Conservation (phyloP, 2,797 vertebrate species). For the Crocidura indochinensis region DNA sequence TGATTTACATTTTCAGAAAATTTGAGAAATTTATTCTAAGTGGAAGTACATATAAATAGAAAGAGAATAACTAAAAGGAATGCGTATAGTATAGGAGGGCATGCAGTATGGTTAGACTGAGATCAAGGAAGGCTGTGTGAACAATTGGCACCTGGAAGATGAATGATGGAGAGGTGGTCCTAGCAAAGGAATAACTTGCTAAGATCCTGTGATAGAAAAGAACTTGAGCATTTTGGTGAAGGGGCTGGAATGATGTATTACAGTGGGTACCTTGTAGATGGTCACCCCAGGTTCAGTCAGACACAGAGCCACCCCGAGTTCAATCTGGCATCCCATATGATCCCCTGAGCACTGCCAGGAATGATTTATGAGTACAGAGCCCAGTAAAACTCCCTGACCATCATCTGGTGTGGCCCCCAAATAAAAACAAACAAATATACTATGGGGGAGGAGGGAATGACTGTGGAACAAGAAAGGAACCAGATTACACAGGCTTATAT, state of each 20-base stretch:
- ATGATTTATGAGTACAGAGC: too few species aligned
- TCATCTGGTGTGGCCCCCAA: too few species aligned
- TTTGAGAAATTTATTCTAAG: slow-evolving; percentile 31
- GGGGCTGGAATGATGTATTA: too few species aligned
- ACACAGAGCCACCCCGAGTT: too few species aligned
- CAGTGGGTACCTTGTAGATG: too few species aligned
- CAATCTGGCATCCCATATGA: too few species aligned
- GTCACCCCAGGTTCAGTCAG: too few species aligned
- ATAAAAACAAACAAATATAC: too few species aligned
- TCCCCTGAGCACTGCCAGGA: too few species aligned
- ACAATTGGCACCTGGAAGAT: background rate
- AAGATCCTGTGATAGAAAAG: background rate
- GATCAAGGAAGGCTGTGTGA: slow-evolving; percentile 9
- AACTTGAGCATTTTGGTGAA: background rate
- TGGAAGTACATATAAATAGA: background rate
- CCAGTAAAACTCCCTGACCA: too few species aligned
- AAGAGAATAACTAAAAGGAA: slow-evolving; percentile 36
- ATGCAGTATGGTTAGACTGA: background rate
- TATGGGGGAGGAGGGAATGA: background rate
- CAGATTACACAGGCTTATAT: background rate
- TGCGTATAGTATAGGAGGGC: background rate
- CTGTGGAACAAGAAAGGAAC: slow-evolving; percentile 10
- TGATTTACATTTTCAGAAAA: slow-evolving; percentile 39
- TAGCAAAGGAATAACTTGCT: background rate
- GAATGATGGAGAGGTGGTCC: background rate